Evolutionary conservation across 2,113 vertebrate species (phyloP), one percentile per base, ranked within the genome.

Genomic region (Vireo altiloquus): DNA sequence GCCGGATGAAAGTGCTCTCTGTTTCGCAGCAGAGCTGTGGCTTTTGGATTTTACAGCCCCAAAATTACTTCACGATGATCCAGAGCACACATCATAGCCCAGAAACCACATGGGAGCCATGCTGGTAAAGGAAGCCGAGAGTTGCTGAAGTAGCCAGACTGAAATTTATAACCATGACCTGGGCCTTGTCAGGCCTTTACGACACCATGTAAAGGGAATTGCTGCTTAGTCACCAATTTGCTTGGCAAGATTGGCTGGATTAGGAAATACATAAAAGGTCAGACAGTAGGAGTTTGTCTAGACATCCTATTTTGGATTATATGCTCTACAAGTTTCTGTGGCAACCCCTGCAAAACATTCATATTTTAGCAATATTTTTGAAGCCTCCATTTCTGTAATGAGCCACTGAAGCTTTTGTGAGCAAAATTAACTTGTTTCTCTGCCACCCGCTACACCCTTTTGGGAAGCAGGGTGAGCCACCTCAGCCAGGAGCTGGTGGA

Each of bases 261-360:
- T 96, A 97, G 97, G 97, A 98, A 98, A 97, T 95, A 91, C 97
- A 95, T 95, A 94, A 97, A 98, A 98, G 98, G 98, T 97, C 98
- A 98, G 98, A 97, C 97, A 97, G 98, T 98, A 97, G 98, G 98
- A 98, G 98, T 98, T 93, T 96, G 98, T 98, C 98, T 98, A 98
- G 98, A 98, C 98, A 71, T 94, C 94, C 96, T 98, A 96, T 98
- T 98, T 98, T 97, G 97, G 97, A 97, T 96, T 84, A 96, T 89
- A 82, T 77, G 47, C 82, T 90, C 83, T 82, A 49, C 33, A 69
- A 56, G 97, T 98, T 96, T 97, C 97, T 97, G 96, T 97, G 90
- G 97, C 96, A 97, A 97, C 97, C 83, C 63, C 89, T 94, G 87
- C 89, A 97, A 97, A 97, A 98, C 97, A 96, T 93, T 90, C 81